phyloP scores from a whole-genome alignment of 2,113 vertebrate genomes.

The Leptobrachium leishanense region DNA sequence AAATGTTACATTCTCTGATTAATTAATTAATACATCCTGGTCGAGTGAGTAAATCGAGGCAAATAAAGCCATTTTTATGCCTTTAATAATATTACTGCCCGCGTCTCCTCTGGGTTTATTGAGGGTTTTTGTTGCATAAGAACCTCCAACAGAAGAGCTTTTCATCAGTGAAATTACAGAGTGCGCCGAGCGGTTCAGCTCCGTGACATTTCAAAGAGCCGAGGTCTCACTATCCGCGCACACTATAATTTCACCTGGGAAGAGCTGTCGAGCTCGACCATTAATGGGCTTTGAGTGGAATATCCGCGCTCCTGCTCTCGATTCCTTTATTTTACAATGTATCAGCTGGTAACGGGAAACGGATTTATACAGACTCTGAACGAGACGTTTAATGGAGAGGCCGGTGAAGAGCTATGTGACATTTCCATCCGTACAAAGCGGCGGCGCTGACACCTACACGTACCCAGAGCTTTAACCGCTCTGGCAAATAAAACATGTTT shows the following conservation, averaged over 20 bases:
- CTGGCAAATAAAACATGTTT: too few relatives aligned
- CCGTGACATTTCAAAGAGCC: not conserved
- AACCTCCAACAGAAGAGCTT: not conserved
- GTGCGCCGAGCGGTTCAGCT: not conserved
- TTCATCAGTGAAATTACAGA: constrained; percentile 19
- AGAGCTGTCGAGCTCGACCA: not conserved
- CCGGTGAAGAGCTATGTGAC: not conserved
- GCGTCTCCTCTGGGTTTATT: not conserved
- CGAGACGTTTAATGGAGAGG: not conserved
- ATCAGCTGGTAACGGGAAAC: not conserved
- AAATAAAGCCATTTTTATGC: too few relatives aligned
- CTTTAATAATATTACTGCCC: not conserved
- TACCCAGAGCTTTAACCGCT: too few relatives aligned
- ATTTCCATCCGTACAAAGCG: too few relatives aligned
- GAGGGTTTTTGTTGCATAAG: not conserved
- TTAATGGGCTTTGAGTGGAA: not conserved
- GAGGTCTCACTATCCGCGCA: not conserved
- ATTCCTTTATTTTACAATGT: not conserved
- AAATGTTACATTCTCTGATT: too few relatives aligned
- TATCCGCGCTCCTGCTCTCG: not conserved
- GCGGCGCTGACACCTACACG: too few relatives aligned
- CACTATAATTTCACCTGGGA: not conserved
- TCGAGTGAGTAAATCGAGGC: too few relatives aligned
- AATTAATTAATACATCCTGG: too few relatives aligned
- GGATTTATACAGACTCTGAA: not conserved